Evolutionary conservation across 2,797 vertebrate genomes (phyloP).

Genomic region (Lates japonicus): DNA sequence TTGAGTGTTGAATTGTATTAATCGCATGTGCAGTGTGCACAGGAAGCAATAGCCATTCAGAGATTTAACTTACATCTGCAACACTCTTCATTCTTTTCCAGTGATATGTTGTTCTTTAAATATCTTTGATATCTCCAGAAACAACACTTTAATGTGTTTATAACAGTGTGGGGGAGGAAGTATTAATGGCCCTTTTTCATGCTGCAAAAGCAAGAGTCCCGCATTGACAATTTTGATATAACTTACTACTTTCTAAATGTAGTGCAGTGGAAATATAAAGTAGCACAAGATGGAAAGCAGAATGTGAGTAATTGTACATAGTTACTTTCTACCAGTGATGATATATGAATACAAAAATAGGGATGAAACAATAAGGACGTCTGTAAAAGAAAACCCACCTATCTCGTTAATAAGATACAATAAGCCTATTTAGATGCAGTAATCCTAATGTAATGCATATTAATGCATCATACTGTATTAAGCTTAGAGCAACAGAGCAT

Average conservation of each 20-base stretch:
- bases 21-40: no score
- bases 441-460: slow-evolving; percentile 5
- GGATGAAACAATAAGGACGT: neutral
- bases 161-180: no score
- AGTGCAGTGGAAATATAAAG: neutral
- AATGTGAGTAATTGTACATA: neutral
- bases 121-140: no score
- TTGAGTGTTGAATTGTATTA: no score
- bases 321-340: neutral
- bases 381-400: neutral
- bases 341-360: neutral
- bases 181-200: no score
- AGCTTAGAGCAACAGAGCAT: neutral
- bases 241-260: neutral
- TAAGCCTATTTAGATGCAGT: neutral
- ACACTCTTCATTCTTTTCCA: no score
- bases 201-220: no score
- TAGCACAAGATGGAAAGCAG: neutral
- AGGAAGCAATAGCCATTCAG: no score
- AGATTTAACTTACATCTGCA: no score
- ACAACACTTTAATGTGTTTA: no score
- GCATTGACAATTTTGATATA: no score
- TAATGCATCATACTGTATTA: neutral
- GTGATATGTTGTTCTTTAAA: no score
- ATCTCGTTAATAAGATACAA: neutral